Base-by-base conservation (phyloP, 2,113 vertebrate species). In the Pedetes capensis region DNA sequence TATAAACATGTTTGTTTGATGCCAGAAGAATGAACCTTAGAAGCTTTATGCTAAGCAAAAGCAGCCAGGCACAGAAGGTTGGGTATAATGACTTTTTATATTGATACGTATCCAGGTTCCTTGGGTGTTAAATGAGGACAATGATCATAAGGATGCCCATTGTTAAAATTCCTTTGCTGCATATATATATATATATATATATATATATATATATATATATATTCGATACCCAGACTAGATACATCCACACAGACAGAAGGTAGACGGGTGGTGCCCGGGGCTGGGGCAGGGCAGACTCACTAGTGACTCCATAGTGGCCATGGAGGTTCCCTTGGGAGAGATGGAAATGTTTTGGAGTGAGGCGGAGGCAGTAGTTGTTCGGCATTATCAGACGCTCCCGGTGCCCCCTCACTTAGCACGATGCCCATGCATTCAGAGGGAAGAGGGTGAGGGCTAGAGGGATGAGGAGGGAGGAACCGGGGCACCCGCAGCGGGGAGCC, bases 141-240 rank as follows among this genome's bases (percentile, higher is more conserved):
- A 23, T 5, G 27, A 10, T 3, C 17, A 20, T 12, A 22, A 16
- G 0, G 8, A 1, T 3, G 2, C 34, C 11, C 20, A 0, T 32
- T 42, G 12, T 57, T 47, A 61, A 44, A 32, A 12, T 61, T 44
- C 12, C 22, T 44, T 63, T 63, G 18, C 39, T 39, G 4, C 23
- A 27, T 2, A 18, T 53, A 55, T 53, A 66, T 66, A n/a, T 66
- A 6, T 22, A 8, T 32, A n/a, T 27, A 17, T 22, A 11, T 34
- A 16, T 22, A 80, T 68, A 8, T 14, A 64, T 34, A 64, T 34
- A 64, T 20, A 64, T 14, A 44, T 27, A 44, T 29, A 8, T 16
- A 13, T 27, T 32, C 9, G 75, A 6, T n/a, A 37, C 42, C 4
- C 25, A 63, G 78, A 29, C 59, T 17, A 83, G 71, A 51, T 17